Base-by-base conservation (phyloP, 1,140 invertebrate genomes). In the Drosophila virilis region DNA sequence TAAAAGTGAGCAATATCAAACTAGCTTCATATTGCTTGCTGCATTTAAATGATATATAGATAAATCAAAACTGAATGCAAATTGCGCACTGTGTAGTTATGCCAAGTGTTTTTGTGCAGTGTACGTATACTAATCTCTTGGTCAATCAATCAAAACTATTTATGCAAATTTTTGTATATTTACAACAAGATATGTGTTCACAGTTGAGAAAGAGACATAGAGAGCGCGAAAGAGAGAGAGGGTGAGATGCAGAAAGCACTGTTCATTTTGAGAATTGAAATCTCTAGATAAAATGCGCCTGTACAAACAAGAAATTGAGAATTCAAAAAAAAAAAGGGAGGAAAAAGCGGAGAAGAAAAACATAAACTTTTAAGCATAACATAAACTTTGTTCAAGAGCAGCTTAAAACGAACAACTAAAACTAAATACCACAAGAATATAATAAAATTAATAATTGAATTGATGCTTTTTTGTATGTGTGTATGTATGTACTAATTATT, bases 81-180 rank as follows among this genome's bases (percentile, higher is more conserved):
- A 37, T 37, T 37, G 6, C 4, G 50, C 33, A 37, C 50, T 37
- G 50, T 37, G 50, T 52, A 37, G 28, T 22, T 12, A n/a, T 3
- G 32, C 12, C 12, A 32, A 33, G 12, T 51, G 28, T 8, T 51
- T 32, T 12, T 9, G 48, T 8, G 22, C 22, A 22, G 28, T 54
- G 35, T 60, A 28, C 22, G 37, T 60, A 13, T 9, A 62, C 38
- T 45, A 46, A 45, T 2, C 32, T 35, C 15, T 54, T 43, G 35
- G 48, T 54, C 38, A 38, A 66, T n/a, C n/a, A 57, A 58, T 57
- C 57, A 9, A 28, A 55, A 71, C 60, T 71, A 65, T 57, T 64
- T 57, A 71, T 70, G 59, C 67, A 62, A 48, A 35, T 71, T 70
- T 64, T 67, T 71, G 51, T 71, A 40, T 6, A 48, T 64, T 71